Base-by-base conservation (phyloP, 2,888 invertebrate genomes). In the Polylopha cassiicola region DNA sequence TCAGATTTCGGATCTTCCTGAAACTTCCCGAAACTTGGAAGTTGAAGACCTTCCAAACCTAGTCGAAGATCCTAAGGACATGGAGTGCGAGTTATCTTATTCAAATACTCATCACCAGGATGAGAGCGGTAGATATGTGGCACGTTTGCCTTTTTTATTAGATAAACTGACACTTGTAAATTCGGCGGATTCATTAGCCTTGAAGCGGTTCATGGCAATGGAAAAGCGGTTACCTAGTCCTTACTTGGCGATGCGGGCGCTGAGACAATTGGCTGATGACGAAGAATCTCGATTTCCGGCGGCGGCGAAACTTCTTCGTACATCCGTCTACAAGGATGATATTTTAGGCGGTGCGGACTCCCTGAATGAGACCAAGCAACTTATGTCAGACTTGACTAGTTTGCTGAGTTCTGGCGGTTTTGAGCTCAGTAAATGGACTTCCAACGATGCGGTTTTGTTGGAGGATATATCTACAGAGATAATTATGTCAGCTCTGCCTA, bases 151-250 rank as follows among this genome's bases (percentile, higher is more conserved):
- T 11, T 8, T 30, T 8, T 14, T 30, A 8, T 8, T 8, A 6
- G 30, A 30, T 5, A 11, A 10, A n/a, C 21, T 21, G 7, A 2
- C 13, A 1, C 20, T 30, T 2, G 30, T 20, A 2, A 10, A n/a
- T 9, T 27, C 27, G 15, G n/a, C n/a, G n/a, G 15, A 5, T 4
- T 5, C 15, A 16, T 9, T 27, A 5, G 27, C 27, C n/a, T 6
- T 11, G 13, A 30, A 30, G 4, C 18, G 30, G 13, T 30, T 30
- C 14, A n/a, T 20, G 5, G 13, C n/a, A 5, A 10, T 20, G 18
- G 30, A 30, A 11, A 30, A 30, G n/a, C 30, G 30, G 13, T n/a
- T 30, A 7, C 30, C 18, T 1, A 29, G 29, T n/a, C 29, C 17
- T 3, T 26, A 26, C 14, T 15, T 26, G 3, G 29, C 29, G 10